A percentile compares a stretch with the other conserved stretches of the same genome.
These are phyloP conservation scores for Lemur catta DNA, from an alignment of 2,797 vertebrate genomes.

Conservation along the genomic window DNA sequence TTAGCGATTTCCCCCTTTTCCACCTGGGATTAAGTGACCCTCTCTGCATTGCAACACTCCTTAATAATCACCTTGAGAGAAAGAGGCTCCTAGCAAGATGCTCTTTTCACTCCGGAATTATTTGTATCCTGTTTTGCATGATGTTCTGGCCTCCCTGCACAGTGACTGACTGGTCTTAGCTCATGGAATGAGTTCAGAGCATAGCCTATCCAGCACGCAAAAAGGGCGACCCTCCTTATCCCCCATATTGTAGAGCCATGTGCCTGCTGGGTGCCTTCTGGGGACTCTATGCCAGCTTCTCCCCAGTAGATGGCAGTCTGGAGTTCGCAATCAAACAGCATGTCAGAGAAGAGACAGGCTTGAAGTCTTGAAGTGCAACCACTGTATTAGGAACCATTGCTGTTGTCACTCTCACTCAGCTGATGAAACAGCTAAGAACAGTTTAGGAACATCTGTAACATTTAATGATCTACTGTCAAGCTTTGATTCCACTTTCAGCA, in stretches of 20 bases:
- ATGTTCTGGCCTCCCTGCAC: neutral
- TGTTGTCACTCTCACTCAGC: neutral
- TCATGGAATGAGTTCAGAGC: neutral
- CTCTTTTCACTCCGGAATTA: neutral
- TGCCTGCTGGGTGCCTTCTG: neutral
- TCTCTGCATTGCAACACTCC: neutral
- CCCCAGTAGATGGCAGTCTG: neutral
- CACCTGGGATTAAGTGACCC: neutral
- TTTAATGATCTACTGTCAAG: neutral
- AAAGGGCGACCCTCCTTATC: neutral
- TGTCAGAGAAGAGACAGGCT: neutral
- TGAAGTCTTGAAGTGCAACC: neutral
- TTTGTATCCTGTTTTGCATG: neutral
- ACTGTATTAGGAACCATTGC: neutral
- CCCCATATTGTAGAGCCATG: neutral
- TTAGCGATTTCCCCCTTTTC: neutral
- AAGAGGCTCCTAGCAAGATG: neutral
- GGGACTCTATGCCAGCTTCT: neutral
- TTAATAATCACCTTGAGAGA: neutral
- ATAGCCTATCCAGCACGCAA: neutral
- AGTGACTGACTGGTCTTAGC: neutral
- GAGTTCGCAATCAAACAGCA: neutral
- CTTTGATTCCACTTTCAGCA: neutral
- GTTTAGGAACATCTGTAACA: neutral
- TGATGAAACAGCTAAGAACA: neutral